Conservation (phyloP, 1,140 invertebrate genomes). For the Drosophila sucinea region DNA sequence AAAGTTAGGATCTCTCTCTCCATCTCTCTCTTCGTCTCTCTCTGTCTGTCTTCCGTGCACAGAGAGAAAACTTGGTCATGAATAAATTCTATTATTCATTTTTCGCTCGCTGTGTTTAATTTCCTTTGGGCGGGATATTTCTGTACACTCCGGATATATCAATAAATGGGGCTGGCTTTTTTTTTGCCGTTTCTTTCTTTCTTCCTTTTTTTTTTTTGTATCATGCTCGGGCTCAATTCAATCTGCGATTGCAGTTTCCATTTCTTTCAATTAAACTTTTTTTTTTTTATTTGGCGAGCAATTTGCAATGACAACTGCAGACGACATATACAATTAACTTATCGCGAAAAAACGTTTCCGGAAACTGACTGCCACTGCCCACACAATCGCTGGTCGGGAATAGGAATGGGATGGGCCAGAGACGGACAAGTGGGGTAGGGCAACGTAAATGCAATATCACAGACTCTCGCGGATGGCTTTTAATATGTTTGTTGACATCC, state of each 20-base stretch:
- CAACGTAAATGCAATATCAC: constrained; percentile 60
- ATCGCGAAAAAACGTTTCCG: constrained; percentile 76
- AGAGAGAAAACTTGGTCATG: constrained; percentile 7
- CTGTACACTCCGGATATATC: constrained; percentile 70
- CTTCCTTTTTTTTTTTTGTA: constrained; percentile 39
- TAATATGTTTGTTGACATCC: constrained; percentile 82
- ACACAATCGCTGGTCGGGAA: constrained; percentile 52
- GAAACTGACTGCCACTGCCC: constrained; percentile 66
- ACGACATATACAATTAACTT: constrained; percentile 79
- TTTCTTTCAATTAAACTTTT: constrained; percentile 72
- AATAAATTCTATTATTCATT: no score
- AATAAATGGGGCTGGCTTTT: constrained; percentile 55
- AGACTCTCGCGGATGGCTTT: constrained; percentile 47
- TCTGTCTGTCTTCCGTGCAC: neutral
- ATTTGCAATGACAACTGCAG: constrained; percentile 60
- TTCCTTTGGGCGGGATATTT: constrained; percentile 13
- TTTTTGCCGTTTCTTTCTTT: neutral
- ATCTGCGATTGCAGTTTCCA: constrained; percentile 69
- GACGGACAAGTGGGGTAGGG: constrained; percentile 18
- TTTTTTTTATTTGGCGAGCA: constrained; percentile 43
- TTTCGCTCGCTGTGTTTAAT: constrained; percentile 40
- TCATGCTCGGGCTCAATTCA: constrained; percentile 46
- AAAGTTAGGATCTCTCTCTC: constrained; percentile 48
- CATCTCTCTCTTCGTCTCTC: constrained; percentile 3
- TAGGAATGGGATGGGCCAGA: neutral